These are phyloP conservation scores for Lamellibrachia luymesi DNA, from an alignment of 1,140 invertebrate species.

Conservation along the genomic window DNA sequence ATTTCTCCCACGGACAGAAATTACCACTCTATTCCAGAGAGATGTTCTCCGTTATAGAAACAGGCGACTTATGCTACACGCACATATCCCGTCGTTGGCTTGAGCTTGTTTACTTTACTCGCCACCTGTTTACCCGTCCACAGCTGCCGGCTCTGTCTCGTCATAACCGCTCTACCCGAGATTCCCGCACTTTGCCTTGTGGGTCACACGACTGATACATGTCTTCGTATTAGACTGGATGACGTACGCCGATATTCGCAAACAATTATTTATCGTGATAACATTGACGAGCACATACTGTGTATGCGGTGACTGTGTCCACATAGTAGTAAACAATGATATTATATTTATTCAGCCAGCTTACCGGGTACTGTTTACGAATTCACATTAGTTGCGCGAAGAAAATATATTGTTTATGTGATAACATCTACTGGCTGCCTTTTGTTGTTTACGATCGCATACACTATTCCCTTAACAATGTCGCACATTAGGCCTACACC, in stretches of 20 bases:
- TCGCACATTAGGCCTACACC: not conserved
- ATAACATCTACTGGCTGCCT: too few relatives aligned
- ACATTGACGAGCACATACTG: conserved; percentile 76
- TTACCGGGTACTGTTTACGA: not conserved
- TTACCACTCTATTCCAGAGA: not conserved
- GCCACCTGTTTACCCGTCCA: not conserved
- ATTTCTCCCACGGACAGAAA: not conserved
- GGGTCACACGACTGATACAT: not conserved
- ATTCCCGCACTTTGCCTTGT: not conserved
- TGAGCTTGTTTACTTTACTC: not conserved
- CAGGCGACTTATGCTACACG: not conserved
- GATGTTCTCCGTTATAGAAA: not conserved
- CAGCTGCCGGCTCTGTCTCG: not conserved
- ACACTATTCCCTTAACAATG: too few relatives aligned
- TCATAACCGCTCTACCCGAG: conserved; percentile 7
- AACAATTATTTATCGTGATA: conserved; percentile 6
- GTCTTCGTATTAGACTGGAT: not conserved
- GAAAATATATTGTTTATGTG: too few relatives aligned
- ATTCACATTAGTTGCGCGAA: not conserved
- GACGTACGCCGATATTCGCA: not conserved
- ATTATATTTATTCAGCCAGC: not conserved
- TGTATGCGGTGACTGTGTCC: not conserved
- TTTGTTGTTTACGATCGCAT: too few relatives aligned
- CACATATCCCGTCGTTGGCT: not conserved
- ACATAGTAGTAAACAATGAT: not conserved